Evolutionary conservation across 2,797 vertebrate genomes (phyloP).

Genomic region (Gambelia wislizenii): DNA sequence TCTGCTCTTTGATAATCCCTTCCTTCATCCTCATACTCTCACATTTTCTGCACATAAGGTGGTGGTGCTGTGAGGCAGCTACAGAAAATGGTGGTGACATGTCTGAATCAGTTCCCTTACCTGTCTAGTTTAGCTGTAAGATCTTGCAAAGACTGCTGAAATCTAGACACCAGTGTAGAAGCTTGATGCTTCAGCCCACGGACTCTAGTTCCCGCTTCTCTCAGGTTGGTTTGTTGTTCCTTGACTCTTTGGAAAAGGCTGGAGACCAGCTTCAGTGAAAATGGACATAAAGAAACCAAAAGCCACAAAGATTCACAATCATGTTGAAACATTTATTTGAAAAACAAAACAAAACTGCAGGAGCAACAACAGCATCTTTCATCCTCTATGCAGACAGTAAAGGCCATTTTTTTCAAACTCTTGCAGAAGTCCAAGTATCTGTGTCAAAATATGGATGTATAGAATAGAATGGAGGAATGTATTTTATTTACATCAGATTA

Average conservation of each 20-base stretch:
- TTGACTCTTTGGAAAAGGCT: constrained; percentile 85
- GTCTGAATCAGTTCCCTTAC: constrained; percentile 69
- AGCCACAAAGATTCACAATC: neutral
- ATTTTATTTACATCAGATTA: neutral
- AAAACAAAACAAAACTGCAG: neutral
- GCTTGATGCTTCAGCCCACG: constrained; percentile 77
- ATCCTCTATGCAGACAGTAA: neutral
- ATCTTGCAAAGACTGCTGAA: constrained; percentile 87
- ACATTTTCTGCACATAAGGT: neutral
- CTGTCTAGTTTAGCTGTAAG: constrained; percentile 87
- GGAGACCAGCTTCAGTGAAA: constrained; percentile 83
- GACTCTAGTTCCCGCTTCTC: constrained; percentile 73
- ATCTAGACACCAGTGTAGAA: constrained; percentile 84
- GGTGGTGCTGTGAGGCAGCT: neutral
- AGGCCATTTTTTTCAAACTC: neutral
- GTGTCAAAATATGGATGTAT: neutral
- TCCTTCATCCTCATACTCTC: neutral
- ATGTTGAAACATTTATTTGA: neutral
- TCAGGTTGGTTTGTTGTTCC: constrained; percentile 76
- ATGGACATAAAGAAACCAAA: neutral
- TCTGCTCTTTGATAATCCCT: neutral
- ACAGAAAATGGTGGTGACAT: neutral
- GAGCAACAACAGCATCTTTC: neutral
- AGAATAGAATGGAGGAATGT: neutral
- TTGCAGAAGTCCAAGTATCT: neutral